These are phyloP conservation scores for Glyphotaelius pellucidus DNA, from an alignment of 2,888 invertebrate genomes.

Conservation along the genomic window DNA sequence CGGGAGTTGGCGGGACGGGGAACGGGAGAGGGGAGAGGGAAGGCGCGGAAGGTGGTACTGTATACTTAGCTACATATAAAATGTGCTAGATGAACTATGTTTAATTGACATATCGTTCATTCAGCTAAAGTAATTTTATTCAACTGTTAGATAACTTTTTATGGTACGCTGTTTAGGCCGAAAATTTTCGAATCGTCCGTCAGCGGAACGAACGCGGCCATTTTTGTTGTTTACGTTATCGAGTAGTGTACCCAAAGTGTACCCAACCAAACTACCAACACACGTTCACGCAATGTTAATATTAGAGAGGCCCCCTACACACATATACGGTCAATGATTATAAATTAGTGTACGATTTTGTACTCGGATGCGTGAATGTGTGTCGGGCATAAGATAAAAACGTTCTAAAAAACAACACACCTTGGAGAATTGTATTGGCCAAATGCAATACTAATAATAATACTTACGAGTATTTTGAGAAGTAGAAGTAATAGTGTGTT, in stretches of 20 bases:
- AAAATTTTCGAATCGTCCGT: neutral
- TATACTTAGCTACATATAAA: neutral
- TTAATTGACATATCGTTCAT: neutral
- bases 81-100: neutral
- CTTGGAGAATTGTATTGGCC: neutral
- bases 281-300: slow-evolving; percentile 52
- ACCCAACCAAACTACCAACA: neutral
- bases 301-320: slow-evolving; percentile 9
- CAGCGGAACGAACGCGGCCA: slow-evolving; percentile 41
- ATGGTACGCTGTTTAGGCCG: neutral
- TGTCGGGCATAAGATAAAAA: neutral
- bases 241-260: slow-evolving; percentile 2
- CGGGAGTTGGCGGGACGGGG: too few species aligned
- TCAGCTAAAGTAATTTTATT: neutral
- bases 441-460: neutral
- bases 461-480: neutral
- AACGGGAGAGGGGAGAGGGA: too few species aligned
- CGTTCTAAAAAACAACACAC: neutral
- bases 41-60: too few species aligned
- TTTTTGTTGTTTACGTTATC: slow-evolving; percentile 51
- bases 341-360: neutral
- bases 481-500: neutral
- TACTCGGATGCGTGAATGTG: neutral
- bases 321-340: neutral
- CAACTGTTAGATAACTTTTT: neutral